Evolutionary conservation across 1,140 invertebrate species (phyloP).

Genomic region (Drosophila biarmipes): DNA sequence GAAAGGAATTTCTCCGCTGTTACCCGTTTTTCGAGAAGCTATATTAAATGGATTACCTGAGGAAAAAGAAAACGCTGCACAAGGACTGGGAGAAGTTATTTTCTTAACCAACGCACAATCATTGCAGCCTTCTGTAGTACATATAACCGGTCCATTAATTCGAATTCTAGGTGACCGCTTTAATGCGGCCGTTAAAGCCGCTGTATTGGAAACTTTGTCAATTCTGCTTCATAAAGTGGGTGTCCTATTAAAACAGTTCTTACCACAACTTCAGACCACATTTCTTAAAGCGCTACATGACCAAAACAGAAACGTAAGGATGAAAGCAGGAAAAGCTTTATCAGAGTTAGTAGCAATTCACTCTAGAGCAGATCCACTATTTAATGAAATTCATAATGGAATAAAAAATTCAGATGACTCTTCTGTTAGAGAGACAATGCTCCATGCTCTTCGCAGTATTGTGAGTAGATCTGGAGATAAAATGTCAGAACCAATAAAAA

Average conservation of each 20-base stretch:
- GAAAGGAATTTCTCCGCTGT: conserved; percentile 96
- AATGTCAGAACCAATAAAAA: conserved; percentile 92
- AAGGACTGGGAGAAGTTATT: conserved; percentile 97
- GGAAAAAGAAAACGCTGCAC: conserved; percentile 97
- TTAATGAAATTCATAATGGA: conserved; percentile 94
- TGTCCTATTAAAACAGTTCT: conserved; percentile 97
- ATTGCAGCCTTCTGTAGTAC: conserved; percentile 96
- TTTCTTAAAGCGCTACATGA: conserved; percentile 98
- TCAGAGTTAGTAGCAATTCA: conserved; percentile 96
- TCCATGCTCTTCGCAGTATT: conserved; percentile 94
- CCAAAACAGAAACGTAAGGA: conserved; percentile 92
- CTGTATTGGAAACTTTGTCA: conserved; percentile 97
- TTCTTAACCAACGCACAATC: conserved; percentile 92
- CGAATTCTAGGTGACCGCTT: conserved; percentile 98
- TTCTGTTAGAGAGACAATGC: conserved; percentile 94
- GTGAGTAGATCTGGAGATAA: conserved; percentile 94
- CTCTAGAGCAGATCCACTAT: conserved; percentile 93
- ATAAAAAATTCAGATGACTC: conserved; percentile 94
- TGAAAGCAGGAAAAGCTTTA: conserved; percentile 95
- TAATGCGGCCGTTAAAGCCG: conserved; percentile 96
- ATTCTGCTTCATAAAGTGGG: conserved; percentile 96
- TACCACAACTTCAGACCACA: conserved; percentile 99
- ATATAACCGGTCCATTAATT: conserved; percentile 98
- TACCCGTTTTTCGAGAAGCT: conserved; percentile 98
- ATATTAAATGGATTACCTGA: conserved; percentile 97